These are phyloP conservation scores for Aleiodes leptofemur DNA, from an alignment of 2,888 invertebrate species.

Conservation along the genomic window DNA sequence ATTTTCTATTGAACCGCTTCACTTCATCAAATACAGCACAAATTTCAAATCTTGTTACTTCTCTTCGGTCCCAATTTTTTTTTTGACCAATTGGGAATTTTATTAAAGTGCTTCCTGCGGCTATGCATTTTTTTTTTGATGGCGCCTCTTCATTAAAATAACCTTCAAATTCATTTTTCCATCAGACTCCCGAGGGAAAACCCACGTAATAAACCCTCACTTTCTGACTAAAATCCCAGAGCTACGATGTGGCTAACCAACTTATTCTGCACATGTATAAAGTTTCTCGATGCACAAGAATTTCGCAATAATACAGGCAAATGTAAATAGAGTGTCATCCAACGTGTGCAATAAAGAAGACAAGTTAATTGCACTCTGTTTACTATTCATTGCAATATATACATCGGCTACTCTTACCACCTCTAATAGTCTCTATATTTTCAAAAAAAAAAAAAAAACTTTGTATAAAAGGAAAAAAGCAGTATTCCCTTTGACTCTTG, in stretches of 20 bases:
- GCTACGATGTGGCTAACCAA: constrained; percentile 18
- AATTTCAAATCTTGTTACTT: not conserved
- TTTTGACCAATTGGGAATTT: too few relatives aligned
- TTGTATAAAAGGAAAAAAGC: not conserved
- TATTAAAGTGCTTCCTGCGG: too few relatives aligned
- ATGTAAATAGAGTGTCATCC: constrained; percentile 2
- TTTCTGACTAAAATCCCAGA: not conserved
- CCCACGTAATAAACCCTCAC: constrained; percentile 1
- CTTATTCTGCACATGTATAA: constrained; percentile 26
- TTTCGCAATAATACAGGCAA: constrained; percentile 28
- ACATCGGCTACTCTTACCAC: not conserved
- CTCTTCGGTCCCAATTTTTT: not conserved
- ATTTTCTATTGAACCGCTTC: too few relatives aligned
- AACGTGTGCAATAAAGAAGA: constrained; percentile 26
- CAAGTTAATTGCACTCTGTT: constrained; percentile 35
- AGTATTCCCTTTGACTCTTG: not conserved
- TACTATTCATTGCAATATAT: constrained; percentile 18
- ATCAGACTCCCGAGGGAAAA: not conserved
- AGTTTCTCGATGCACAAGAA: not conserved
- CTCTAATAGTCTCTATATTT: constrained; percentile 10
- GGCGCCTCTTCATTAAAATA: too few relatives aligned
- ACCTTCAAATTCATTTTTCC: not conserved
- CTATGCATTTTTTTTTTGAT: too few relatives aligned
- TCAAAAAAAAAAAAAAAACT: not conserved
- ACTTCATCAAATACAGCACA: not conserved